Conservation (phyloP, 2,113 vertebrate species). For the Neoarius graeffei region DNA sequence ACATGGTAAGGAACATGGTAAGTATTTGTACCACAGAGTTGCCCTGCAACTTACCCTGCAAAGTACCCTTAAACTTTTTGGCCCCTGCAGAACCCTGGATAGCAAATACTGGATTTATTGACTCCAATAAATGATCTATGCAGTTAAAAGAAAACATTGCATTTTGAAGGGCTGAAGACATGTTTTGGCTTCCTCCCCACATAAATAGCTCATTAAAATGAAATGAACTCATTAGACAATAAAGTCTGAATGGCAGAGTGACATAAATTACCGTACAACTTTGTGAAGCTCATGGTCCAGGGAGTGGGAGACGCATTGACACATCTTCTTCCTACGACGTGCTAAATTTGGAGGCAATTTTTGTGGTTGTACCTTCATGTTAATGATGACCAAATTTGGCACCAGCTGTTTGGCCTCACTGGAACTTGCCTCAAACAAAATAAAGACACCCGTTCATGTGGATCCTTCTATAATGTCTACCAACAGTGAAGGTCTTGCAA, state of each 20-base stretch:
- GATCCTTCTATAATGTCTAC: background rate
- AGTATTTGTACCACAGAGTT: background rate
- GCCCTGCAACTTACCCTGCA: background rate
- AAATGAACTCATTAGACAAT: background rate
- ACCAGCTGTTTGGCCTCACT: background rate
- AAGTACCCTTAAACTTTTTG: background rate
- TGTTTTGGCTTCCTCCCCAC: background rate
- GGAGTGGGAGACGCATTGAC: too few relatives aligned
- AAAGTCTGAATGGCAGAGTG: background rate
- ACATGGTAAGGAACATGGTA: background rate
- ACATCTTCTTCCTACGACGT: background rate
- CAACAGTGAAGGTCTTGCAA: background rate
- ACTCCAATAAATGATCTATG: slow-evolving; percentile 14
- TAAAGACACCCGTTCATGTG: background rate
- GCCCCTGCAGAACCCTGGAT: background rate
- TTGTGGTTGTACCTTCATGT: background rate
- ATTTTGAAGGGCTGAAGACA: background rate
- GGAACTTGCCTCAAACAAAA: background rate
- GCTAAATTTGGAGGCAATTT: background rate
- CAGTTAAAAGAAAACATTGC: background rate
- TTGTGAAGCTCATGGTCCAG: background rate
- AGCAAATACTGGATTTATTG: background rate
- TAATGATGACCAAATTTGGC: background rate
- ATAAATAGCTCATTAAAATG: slow-evolving; percentile 1
- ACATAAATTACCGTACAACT: background rate